phyloP scores from a whole-genome alignment of 2,113 vertebrate species.

The Semnopithecus entellus region DNA sequence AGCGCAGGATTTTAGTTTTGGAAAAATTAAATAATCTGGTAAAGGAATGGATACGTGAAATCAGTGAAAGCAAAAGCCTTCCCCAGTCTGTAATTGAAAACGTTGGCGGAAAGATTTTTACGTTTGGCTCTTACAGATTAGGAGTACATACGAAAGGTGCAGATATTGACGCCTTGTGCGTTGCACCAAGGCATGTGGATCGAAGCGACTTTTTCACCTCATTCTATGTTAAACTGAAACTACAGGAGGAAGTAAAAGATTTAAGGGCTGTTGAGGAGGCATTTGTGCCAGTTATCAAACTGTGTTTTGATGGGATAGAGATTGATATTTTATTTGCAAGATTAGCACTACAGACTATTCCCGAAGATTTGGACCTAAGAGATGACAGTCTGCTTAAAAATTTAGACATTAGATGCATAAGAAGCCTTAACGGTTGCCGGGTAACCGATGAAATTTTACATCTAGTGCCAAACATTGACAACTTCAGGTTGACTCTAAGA shows the following conservation, averaged over 20 bases:
- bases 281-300: slow-evolving; percentile 93
- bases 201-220: slow-evolving; percentile 93
- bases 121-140: slow-evolving; percentile 92
- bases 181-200: slow-evolving; percentile 90
- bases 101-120: slow-evolving; percentile 92
- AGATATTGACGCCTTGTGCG: slow-evolving; percentile 93
- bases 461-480: slow-evolving; percentile 91
- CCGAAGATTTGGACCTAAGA: slow-evolving; percentile 91
- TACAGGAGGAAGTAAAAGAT: slow-evolving; percentile 91
- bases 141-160: slow-evolving; percentile 92
- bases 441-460: slow-evolving; percentile 94
- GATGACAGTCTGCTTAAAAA: slow-evolving; percentile 90
- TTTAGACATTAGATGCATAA: slow-evolving; percentile 91
- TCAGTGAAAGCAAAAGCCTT: slow-evolving; percentile 91
- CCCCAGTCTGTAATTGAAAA: slow-evolving; percentile 88
- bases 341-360: slow-evolving; percentile 90
- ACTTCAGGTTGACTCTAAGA: slow-evolving; percentile 92
- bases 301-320: slow-evolving; percentile 93
- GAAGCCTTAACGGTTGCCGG: slow-evolving; percentile 94
- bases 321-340: slow-evolving; percentile 94
- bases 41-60: slow-evolving; percentile 92
- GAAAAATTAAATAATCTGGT: slow-evolving; percentile 90
- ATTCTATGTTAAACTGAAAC: slow-evolving; percentile 91
- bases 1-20: slow-evolving; percentile 91
- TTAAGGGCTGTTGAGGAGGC: slow-evolving; percentile 91